phyloP scores from a whole-genome alignment of 1,140 invertebrate genomes.

The Brachionus calyciflorus region DNA sequence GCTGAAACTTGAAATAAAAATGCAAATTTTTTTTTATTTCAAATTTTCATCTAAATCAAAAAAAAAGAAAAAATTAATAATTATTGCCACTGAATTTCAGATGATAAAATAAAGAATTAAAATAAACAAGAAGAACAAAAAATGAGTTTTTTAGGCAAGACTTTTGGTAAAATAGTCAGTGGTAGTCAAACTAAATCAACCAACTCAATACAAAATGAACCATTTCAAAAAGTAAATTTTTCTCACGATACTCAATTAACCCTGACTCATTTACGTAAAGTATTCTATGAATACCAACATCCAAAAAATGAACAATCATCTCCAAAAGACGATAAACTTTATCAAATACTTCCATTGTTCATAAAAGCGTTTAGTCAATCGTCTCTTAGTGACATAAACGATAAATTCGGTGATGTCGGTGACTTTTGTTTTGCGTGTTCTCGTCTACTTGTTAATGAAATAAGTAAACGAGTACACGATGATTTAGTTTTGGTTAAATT shows the following conservation, averaged over 20 bases:
- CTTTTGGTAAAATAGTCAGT: conserved; percentile 29
- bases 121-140: too few relatives aligned
- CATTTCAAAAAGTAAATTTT: neutral
- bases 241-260: conserved; percentile 65
- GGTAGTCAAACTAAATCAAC: neutral
- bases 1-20: too few relatives aligned
- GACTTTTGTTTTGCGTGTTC: conserved; percentile 69
- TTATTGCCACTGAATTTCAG: too few relatives aligned
- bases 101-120: too few relatives aligned
- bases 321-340: conserved; percentile 84
- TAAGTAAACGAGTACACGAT: conserved; percentile 24
- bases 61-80: too few relatives aligned
- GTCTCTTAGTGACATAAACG: conserved; percentile 84
- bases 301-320: conserved; percentile 66
- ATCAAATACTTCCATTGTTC: conserved; percentile 95
- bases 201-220: neutral
- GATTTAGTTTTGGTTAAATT: conserved; percentile 39
- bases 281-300: conserved; percentile 88
- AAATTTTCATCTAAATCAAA: too few relatives aligned
- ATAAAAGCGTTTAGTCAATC: conserved; percentile 91
- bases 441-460: conserved; percentile 33
- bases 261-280: conserved; percentile 88
- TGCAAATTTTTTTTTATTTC: too few relatives aligned
- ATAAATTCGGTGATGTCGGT: conserved; percentile 87
- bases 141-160: conserved; percentile 38